Percentiles rank a stretch among this genome's conserved stretches.
Conservation (phyloP, 2,888 invertebrate genomes). For the Scaptomyza polygonia region DNA sequence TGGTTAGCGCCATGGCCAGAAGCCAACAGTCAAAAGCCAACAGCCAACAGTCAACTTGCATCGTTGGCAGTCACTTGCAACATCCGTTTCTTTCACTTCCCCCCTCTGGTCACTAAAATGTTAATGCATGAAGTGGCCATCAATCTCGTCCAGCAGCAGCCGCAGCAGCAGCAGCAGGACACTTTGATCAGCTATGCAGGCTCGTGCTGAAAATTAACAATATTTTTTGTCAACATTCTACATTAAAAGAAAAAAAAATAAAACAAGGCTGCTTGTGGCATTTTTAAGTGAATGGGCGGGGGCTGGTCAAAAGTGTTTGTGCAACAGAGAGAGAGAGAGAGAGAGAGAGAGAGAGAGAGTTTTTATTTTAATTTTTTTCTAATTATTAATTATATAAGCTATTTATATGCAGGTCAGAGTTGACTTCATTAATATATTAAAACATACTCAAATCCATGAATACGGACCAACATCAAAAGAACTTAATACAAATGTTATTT, state of each 20-base stretch:
- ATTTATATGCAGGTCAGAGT: neutral
- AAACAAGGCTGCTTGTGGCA: neutral
- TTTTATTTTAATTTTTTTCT: too few relatives aligned
- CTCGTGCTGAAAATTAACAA: constrained; percentile 28
- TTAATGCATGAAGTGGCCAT: constrained; percentile 42
- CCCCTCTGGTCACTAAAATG: constrained; percentile 27
- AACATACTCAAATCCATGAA: too few relatives aligned
- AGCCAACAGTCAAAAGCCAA: constrained; percentile 5
- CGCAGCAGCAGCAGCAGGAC: neutral
- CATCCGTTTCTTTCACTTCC: neutral
- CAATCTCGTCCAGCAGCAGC: constrained; percentile 1
- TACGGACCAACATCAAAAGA: too few relatives aligned
- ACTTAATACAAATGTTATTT: too few relatives aligned
- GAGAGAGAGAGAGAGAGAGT: too few relatives aligned
- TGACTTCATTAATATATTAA: neutral
- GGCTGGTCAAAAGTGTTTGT: too few relatives aligned
- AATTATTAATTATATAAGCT: neutral
- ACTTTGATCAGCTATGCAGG: constrained; percentile 2
- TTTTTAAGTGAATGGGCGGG: neutral
- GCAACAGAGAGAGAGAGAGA: too few relatives aligned
- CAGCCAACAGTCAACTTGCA: neutral
- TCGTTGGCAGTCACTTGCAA: neutral
- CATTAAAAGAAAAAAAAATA: too few relatives aligned
- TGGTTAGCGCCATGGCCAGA: constrained; percentile 15
- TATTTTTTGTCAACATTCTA: constrained; percentile 16